Percentiles rank a stretch among this genome's conserved stretches.
These are phyloP conservation scores for Rhingia campestris DNA, from an alignment of 2,888 invertebrate genomes.

Conservation along the genomic window DNA sequence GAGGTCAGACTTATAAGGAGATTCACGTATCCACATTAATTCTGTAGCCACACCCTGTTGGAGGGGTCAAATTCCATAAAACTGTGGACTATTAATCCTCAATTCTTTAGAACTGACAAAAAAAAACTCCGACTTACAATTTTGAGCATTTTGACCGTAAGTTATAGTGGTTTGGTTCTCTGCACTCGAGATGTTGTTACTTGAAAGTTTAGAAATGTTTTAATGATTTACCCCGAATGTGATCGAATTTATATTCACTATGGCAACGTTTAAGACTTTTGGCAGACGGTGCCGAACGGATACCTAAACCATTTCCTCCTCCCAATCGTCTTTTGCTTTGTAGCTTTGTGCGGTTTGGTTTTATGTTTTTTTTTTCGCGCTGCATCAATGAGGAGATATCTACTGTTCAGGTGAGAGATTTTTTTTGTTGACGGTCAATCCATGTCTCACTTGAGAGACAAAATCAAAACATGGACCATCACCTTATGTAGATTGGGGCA, in stretches of 20 bases:
- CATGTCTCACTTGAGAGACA: constrained; percentile 13
- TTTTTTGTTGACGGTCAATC: constrained; percentile 47
- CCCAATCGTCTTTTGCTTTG: constrained; percentile 23
- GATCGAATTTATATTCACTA: constrained; percentile 64
- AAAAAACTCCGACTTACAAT: constrained; percentile 28
- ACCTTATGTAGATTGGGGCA: constrained; percentile 36
- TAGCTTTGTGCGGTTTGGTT: constrained; percentile 9
- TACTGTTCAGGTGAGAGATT: constrained; percentile 39
- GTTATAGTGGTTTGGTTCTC: constrained; percentile 62
- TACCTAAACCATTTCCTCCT: constrained; percentile 44
- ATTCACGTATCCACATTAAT: constrained; percentile 38
- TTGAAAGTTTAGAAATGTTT: constrained; percentile 61
- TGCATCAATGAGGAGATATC: constrained; percentile 52
- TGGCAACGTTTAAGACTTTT: constrained; percentile 21
- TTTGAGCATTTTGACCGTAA: constrained; percentile 78
- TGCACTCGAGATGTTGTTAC: constrained; percentile 57
- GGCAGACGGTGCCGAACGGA: constrained; percentile 8
- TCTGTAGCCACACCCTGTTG: constrained; percentile 36
- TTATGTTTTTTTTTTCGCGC: constrained; percentile 18
- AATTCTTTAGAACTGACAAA: constrained; percentile 24
- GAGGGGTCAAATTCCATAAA: constrained; percentile 15
- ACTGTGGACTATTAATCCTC: constrained; percentile 33
- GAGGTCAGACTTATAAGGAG: not conserved
- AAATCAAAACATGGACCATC: constrained; percentile 36
- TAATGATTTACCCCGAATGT: constrained; percentile 56